Evolutionary conservation across 1,140 invertebrate genomes (phyloP), one percentile per base, ranked within the genome.

Genomic region (Nasonia vitripennis): DNA sequence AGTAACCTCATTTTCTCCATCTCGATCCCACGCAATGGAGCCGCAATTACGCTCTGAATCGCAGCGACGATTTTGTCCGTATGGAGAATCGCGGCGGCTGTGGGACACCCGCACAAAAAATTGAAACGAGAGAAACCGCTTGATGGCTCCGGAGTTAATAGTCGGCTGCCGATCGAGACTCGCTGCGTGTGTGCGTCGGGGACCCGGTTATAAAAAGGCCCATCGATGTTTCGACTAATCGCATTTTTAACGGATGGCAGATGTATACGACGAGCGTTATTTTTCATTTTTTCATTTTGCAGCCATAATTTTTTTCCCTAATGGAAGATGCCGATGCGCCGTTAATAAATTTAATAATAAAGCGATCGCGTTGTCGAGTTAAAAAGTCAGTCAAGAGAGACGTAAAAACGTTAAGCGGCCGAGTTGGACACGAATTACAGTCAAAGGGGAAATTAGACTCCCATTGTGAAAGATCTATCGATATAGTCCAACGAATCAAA

Each of bases 191-290:
- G 81, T n/a, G 71, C 31, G n/a, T 34, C 70, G 11, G 17, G 12
- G 17, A 45, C 51, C 51, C 45, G 51, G 23, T 11, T 41, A n/a
- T 37, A 68, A 48, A 77, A 70, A 77, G 51, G 51, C 23, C 12
- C 75, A 78, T 83, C 81, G 74, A 78, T 68, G 20, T 55, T 77
- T n/a, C 27, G 51, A 51, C 71, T 81, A 81, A 81, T 83, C 81
- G 71, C 51, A 12, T 75, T 75, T 37, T 45, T 70, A 81, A 23
- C 51, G 14, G 71, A 74, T 37, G 48, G 70, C 6, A 75, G 11
- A 55, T 51, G 12, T 70, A 27, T 27, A 74, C 20, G 12, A 23
- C n/a, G 10, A n/a, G 0, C 51, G 7, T 34, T 10, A 48, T 51
- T 14, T 80, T 70, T 68, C 34, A 34, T 70, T 23, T 51, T 20